Evolutionary conservation across 2,797 vertebrate genomes (phyloP).

Genomic region (Spheniscus humboldti): DNA sequence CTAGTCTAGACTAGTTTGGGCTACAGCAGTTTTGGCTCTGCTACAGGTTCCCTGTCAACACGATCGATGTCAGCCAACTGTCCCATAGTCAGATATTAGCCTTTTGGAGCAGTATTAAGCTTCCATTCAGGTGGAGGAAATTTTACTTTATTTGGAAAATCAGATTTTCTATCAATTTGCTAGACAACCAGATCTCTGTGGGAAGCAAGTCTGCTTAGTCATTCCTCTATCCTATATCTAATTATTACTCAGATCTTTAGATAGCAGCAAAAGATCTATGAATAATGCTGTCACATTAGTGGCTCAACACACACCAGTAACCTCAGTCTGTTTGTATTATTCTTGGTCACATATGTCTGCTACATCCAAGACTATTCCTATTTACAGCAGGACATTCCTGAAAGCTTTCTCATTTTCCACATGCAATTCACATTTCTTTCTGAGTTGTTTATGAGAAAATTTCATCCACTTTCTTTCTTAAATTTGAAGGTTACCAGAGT

Average conservation of each 20-base stretch:
- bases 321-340: not conserved
- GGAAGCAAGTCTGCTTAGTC: not conserved
- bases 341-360: not conserved
- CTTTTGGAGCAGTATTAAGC: not conserved
- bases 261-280: not conserved
- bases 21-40: not conserved
- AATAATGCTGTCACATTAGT: not conserved
- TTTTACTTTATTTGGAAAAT: not conserved
- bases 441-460: not conserved
- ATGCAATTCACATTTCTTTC: not conserved
- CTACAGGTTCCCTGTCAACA: not conserved
- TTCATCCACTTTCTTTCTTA: not conserved
- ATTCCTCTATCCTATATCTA: not conserved
- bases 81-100: not conserved
- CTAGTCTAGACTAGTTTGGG: not conserved
- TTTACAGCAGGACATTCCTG: not conserved
- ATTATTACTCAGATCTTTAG: not conserved
- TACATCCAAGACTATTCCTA: not conserved
- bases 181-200: not conserved
- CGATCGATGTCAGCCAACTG: not conserved
- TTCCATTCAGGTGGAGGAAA: not conserved
- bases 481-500: slow-evolving; percentile 5
- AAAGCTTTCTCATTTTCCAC: not conserved
- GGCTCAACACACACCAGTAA: not conserved
- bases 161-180: not conserved